A percentile compares a stretch with the other conserved stretches of the same genome.
Conservation (phyloP, 30 jellyfish, hydroid and myxozoan species). For the Aurelia sp. region DNA sequence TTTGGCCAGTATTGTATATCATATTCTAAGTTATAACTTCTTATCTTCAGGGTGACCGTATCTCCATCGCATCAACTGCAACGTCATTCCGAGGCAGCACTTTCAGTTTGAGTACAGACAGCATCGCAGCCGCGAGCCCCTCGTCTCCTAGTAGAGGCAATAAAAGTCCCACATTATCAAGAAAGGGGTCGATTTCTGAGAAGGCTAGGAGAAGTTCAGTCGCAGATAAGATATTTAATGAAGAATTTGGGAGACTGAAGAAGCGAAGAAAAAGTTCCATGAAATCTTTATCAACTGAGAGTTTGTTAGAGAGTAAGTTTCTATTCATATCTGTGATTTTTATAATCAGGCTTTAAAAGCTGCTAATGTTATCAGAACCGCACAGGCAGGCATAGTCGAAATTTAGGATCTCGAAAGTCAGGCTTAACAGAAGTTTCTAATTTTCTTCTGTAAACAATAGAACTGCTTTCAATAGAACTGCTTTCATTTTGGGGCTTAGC, state of each 20-base stretch:
- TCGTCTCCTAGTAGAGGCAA: constrained; percentile 35
- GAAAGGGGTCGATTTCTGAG: constrained; percentile 66
- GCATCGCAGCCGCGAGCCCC: constrained; percentile 52
- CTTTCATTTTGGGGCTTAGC: too few species aligned
- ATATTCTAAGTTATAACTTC: too few species aligned
- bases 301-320: constrained; percentile 82
- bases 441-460: too few species aligned
- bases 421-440: too few species aligned
- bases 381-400: too few species aligned
- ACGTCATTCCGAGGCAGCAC: constrained; percentile 85
- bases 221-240: constrained; percentile 83
- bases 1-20: too few species aligned
- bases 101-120: constrained; percentile 67
- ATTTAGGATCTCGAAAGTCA: too few species aligned
- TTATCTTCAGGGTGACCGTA: constrained; percentile 80
- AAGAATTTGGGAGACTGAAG: constrained; percentile 67
- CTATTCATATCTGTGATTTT: too few species aligned
- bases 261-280: constrained; percentile 57
- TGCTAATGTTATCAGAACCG: too few species aligned
- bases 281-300: constrained; percentile 73
- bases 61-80: constrained; percentile 67
- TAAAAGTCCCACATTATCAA: constrained; percentile 53
- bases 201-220: constrained; percentile 75
- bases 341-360: too few species aligned
- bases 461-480: too few species aligned